A percentile compares a stretch with the other conserved stretches of the same genome.
Conservation (phyloP, 2,888 invertebrate genomes). For the Drosophila heteroneura region DNA sequence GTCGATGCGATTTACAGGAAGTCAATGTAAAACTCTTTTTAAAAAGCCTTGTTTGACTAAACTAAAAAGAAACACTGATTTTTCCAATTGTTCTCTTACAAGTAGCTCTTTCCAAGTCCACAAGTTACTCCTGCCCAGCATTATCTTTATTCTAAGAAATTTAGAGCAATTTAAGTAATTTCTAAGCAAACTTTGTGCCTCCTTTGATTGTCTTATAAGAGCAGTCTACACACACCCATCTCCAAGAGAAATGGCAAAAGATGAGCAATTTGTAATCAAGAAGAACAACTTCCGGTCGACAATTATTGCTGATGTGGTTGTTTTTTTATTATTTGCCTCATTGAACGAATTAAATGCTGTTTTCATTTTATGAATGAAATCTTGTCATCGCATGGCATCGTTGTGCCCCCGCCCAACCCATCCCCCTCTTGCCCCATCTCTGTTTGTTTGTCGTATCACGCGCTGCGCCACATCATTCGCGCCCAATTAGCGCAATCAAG, state of each 20-base stretch:
- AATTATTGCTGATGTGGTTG: conserved; percentile 9
- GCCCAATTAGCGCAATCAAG: conserved; percentile 77
- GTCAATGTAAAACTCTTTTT: neutral
- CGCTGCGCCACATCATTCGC: conserved; percentile 46
- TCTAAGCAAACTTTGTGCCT: neutral
- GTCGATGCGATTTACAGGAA: neutral
- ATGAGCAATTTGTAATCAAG: conserved; percentile 78
- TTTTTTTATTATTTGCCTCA: conserved; percentile 25
- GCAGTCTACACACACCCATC: conserved; percentile 1
- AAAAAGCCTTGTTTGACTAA: neutral
- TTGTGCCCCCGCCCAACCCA: neutral
- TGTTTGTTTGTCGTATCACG: conserved; percentile 30
- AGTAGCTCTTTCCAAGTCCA: neutral
- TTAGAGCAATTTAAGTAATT: neutral
- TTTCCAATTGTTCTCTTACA: neutral
- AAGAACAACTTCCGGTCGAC: conserved; percentile 81
- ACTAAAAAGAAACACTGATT: neutral
- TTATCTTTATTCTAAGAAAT: neutral
- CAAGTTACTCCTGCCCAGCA: neutral
- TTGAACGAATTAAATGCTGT: conserved; percentile 56
- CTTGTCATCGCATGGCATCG: conserved; percentile 72
- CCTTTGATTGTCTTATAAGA: neutral
- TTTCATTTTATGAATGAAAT: conserved; percentile 70
- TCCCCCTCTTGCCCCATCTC: neutral
- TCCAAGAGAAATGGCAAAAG: conserved; percentile 11